These are phyloP conservation scores for Ceratosolen fusciceps DNA, from an alignment of 1,140 invertebrate species.

Conservation along the genomic window DNA sequence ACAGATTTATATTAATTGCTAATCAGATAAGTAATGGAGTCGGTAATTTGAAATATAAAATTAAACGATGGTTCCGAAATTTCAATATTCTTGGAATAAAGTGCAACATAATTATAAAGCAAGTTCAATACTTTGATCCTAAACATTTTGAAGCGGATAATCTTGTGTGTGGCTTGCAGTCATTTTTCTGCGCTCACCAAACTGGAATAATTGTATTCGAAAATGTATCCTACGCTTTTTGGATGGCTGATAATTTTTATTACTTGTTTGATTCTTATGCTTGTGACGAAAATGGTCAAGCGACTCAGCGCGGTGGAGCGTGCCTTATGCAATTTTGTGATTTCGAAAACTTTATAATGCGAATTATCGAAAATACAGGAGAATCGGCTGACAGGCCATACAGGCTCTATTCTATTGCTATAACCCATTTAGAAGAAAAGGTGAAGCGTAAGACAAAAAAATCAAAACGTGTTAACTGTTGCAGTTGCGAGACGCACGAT, in stretches of 20 bases:
- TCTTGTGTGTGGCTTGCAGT: constrained; percentile 47
- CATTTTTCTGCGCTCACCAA: constrained; percentile 56
- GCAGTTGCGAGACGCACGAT: not conserved
- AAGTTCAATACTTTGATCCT: constrained; percentile 58
- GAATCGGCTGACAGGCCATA: constrained; percentile 53
- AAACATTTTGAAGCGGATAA: constrained; percentile 52
- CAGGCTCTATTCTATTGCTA: constrained; percentile 57
- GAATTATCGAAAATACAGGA: constrained; percentile 56
- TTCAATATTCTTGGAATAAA: constrained; percentile 54
- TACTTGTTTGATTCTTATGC: constrained; percentile 67
- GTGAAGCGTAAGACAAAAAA: constrained; percentile 41
- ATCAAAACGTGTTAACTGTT: not conserved
- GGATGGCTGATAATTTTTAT: constrained; percentile 53
- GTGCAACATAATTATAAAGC: constrained; percentile 61
- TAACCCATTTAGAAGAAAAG: constrained; percentile 58
- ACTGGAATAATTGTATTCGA: constrained; percentile 63
- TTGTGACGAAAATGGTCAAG: constrained; percentile 60
- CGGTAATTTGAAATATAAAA: constrained; percentile 58
- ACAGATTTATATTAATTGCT: constrained; percentile 57
- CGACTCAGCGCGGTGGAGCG: constrained; percentile 50
- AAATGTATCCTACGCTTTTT: constrained; percentile 63
- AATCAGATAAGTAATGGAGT: constrained; percentile 56
- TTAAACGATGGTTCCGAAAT: constrained; percentile 57
- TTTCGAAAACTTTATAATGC: constrained; percentile 52
- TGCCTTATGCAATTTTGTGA: constrained; percentile 59